A percentile compares a stretch with the other conserved stretches of the same genome.
phyloP scores from a whole-genome alignment of 23 tunicate genomes.

The Ascidia mentula region DNA sequence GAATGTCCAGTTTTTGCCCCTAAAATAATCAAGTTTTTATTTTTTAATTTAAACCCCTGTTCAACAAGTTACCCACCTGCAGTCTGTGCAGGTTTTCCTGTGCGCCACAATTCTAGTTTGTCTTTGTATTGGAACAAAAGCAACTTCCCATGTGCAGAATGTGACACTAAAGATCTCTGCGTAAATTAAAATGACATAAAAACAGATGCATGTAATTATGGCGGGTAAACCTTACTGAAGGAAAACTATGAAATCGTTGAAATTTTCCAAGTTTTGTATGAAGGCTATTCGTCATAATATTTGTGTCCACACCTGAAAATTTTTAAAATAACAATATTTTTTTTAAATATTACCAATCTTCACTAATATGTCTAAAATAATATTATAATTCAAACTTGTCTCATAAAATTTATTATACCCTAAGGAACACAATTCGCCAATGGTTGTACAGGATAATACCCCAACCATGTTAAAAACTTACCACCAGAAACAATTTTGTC shows the following conservation, averaged over 20 bases:
- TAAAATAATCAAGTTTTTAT: not conserved
- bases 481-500: constrained; percentile 68
- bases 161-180: constrained; percentile 38
- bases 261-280: not conserved
- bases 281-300: constrained; percentile 20
- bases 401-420: no score
- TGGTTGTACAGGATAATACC: no score
- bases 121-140: constrained; percentile 58
- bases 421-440: no score
- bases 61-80: constrained; percentile 6
- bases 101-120: constrained; percentile 62
- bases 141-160: constrained; percentile 16
- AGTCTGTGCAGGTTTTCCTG: constrained; percentile 6
- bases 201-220: not conserved
- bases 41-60: not conserved
- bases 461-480: no score
- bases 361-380: no score
- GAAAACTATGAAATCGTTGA: constrained; percentile 43
- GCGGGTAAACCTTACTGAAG: constrained; percentile 23
- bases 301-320: constrained; percentile 59
- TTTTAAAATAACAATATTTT: no score
- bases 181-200: not conserved
- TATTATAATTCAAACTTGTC: no score
- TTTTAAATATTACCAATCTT: no score
- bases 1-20: not conserved